Evolutionary conservation across 2,888 invertebrate genomes (phyloP), one percentile per base, ranked within the genome.

Genomic region (Ypsolopha scabrella): DNA sequence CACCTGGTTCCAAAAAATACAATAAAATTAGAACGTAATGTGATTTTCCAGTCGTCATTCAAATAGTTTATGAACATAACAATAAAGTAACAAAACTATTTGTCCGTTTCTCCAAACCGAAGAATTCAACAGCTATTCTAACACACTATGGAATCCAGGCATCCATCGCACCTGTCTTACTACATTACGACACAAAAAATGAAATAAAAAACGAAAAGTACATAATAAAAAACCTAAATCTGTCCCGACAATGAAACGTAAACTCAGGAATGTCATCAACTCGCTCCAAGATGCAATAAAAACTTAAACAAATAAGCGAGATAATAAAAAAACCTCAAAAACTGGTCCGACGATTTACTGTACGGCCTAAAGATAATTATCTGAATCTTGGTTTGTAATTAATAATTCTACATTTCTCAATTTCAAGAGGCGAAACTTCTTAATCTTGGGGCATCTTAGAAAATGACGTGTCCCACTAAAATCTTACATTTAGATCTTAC

Each of bases 381-480:
- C 65, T 24, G 24, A 24, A 39, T 38, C 39, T 49, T 10, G 38
- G 49, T 36, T 51, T 51, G 61, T 62, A 65, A 67, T 65, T 64
- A 65, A 67, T 67, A 63, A 58, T 57, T 58, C 57, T 56, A 56
- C 58, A 57, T 63, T 59, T 61, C 59, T 62, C 60, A 59, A 62
- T 63, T 57, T 61, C 34, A 44, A 41, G 33, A 6, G 48, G 35
- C 34, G 36, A 48, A 43, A 44, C 48, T 41, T 34, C 48, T 48
- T 48, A 52, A 52, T 48, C 49, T 49, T 41, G 7, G 34, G 11
- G 13, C 7, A 41, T 41, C 41, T 49, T 41, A 13, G 41, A 35
- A 9, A 39, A 41, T 7, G 39, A 41, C 41, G 33, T 41, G 49
- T 44, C 11, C 34, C 39, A 51, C 41, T 33, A n/a, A 38, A 39